These are phyloP conservation scores for Pluvialis apricaria DNA, from an alignment of 2,113 vertebrate genomes.

Conservation along the genomic window DNA sequence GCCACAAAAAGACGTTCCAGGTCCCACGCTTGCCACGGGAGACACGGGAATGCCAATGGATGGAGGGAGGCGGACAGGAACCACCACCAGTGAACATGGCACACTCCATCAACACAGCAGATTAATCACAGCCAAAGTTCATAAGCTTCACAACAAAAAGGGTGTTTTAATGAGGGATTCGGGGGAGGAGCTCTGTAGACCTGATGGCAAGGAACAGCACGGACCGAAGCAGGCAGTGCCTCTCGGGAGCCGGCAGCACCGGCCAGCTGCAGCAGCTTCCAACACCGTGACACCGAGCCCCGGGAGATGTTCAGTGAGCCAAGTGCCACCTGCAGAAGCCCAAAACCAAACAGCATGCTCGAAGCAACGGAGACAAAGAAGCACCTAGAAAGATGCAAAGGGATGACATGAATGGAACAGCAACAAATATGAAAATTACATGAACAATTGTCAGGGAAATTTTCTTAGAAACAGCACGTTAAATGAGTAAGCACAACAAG, in stretches of 20 bases:
- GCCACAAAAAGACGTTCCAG: too few species aligned
- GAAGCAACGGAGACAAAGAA: neutral
- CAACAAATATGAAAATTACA: neutral
- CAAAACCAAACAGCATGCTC: fast-evolving
- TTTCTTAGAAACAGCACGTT: neutral
- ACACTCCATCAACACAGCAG: neutral
- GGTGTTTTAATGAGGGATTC: neutral
- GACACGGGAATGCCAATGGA: fast-evolving
- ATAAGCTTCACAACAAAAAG: neutral
- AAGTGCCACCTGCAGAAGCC: neutral
- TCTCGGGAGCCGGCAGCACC: neutral
- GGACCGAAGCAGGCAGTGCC: neutral
- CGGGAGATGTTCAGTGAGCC: fast-evolving
- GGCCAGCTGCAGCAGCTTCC: neutral
- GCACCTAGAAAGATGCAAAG: neutral
- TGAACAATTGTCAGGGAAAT: neutral
- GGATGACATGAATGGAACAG: neutral
- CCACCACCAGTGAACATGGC: fast-evolving
- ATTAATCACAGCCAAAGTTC: neutral
- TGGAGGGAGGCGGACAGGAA: neutral
- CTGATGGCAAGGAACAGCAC: neutral
- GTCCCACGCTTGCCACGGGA: fast-evolving
- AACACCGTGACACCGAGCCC: fast-evolving
- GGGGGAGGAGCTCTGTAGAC: neutral
- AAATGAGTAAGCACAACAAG: neutral